Evolutionary conservation across 2,888 invertebrate genomes (phyloP).

Genomic region (Drepana falcataria): DNA sequence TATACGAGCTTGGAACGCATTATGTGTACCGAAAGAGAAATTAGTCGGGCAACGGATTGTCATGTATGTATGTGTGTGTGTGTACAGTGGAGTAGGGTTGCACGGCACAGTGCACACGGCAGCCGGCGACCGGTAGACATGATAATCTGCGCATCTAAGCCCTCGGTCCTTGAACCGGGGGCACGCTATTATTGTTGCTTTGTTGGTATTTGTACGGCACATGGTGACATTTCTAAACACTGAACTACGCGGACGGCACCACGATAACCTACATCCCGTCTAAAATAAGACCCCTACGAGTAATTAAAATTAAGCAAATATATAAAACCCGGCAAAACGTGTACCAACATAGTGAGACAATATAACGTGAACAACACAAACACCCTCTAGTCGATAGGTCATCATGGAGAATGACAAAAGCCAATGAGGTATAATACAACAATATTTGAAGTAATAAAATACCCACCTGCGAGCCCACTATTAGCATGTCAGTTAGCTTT

Average conservation of each 20-base stretch:
- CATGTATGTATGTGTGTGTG: slow-evolving; percentile 7
- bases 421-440: too few species aligned
- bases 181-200: slow-evolving; percentile 32
- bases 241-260: not conserved
- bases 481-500: too few species aligned
- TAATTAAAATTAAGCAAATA: too few species aligned
- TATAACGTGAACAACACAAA: too few species aligned
- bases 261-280: not conserved
- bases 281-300: not conserved
- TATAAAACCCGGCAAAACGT: too few species aligned
- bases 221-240: slow-evolving; percentile 39
- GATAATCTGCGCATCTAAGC: slow-evolving; percentile 31
- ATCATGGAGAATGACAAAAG: too few species aligned
- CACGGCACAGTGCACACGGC: slow-evolving; percentile 14
- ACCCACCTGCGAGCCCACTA: too few species aligned
- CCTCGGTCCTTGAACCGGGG: slow-evolving; percentile 61
- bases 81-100: slow-evolving; percentile 6
- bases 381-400: too few species aligned
- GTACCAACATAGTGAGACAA: too few species aligned
- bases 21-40: slow-evolving; percentile 27
- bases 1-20: slow-evolving; percentile 13
- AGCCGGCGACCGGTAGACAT: slow-evolving; percentile 24
- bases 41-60: slow-evolving; percentile 24
- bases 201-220: slow-evolving; percentile 29
- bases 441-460: too few species aligned